These are phyloP conservation scores for Leptatherina wallacei DNA, from an alignment of 2,797 vertebrate species.

Conservation along the genomic window DNA sequence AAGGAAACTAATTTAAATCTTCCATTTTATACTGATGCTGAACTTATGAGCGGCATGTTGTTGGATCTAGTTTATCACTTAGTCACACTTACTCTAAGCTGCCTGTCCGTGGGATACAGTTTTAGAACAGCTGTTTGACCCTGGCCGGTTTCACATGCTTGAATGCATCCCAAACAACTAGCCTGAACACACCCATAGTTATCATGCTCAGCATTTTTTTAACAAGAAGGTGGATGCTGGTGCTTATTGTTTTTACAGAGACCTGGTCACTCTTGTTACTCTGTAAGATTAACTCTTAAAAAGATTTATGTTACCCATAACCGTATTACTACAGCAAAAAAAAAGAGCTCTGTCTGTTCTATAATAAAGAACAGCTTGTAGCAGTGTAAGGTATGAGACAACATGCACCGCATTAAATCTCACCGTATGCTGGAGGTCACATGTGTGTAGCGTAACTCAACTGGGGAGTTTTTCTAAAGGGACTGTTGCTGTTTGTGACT, in stretches of 20 bases:
- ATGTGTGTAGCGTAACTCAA: conserved; percentile 33
- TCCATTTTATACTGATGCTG: conserved; percentile 35
- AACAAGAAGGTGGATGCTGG: conserved; percentile 26
- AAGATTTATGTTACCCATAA: conserved; percentile 20
- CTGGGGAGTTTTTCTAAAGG: conserved; percentile 17
- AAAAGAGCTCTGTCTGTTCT: neutral
- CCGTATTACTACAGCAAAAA: neutral
- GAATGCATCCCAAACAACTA: conserved; percentile 45
- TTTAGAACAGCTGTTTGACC: conserved; percentile 67
- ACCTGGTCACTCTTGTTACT: conserved; percentile 2
- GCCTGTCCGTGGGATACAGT: conserved; percentile 20
- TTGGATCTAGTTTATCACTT: conserved; percentile 23
- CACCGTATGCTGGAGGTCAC: conserved; percentile 36
- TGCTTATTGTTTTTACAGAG: conserved; percentile 8
- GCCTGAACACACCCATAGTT: conserved; percentile 42
- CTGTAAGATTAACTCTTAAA: conserved; percentile 1
- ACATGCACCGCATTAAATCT: conserved; percentile 25
- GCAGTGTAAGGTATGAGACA: neutral
- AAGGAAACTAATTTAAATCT: conserved; percentile 47
- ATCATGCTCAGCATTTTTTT: conserved; percentile 19
- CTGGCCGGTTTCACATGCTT: conserved; percentile 36
- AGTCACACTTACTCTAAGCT: conserved; percentile 14
- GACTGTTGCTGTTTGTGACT: conserved; percentile 7
- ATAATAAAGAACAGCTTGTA: conserved; percentile 11
- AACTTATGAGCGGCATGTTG: conserved; percentile 37